phyloP scores from a whole-genome alignment of 2,888 invertebrate species.

The Drosophila formosana region DNA sequence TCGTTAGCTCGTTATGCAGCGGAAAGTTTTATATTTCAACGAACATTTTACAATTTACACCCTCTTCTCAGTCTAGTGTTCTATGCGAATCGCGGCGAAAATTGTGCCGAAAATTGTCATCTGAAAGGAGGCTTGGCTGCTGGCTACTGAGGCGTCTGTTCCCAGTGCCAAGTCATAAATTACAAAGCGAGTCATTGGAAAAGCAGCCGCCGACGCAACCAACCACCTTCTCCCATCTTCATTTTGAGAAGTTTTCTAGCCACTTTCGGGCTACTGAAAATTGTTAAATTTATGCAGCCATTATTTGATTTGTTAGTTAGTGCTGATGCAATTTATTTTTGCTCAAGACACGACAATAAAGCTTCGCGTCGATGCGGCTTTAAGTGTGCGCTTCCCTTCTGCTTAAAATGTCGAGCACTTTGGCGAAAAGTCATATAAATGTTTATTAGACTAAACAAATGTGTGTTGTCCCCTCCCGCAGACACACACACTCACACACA shows the following conservation, averaged over 20 bases:
- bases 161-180: conserved; percentile 81
- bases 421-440: conserved; percentile 71
- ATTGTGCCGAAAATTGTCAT: conserved; percentile 79
- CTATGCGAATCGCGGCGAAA: conserved; percentile 57
- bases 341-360: conserved; percentile 47
- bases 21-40: conserved; percentile 83
- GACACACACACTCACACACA: conserved; percentile 10
- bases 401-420: conserved; percentile 49
- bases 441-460: conserved; percentile 76
- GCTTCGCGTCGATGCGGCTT: conserved; percentile 15
- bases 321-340: conserved; percentile 71
- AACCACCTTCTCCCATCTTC: conserved; percentile 19
- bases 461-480: conserved; percentile 32
- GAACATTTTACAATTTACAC: conserved; percentile 71
- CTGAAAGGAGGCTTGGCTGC: conserved; percentile 52
- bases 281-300: conserved; percentile 77
- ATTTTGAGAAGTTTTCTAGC: conserved; percentile 45
- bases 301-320: conserved; percentile 74
- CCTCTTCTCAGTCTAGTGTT: conserved; percentile 24
- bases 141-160: conserved; percentile 33
- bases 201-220: conserved; percentile 61
- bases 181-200: conserved; percentile 79
- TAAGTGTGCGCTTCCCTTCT: conserved; percentile 13
- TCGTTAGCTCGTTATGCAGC: conserved; percentile 84
- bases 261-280: conserved; percentile 75